These are phyloP conservation scores for Pica pica DNA, from an alignment of 2,113 vertebrate genomes.

Conservation along the genomic window DNA sequence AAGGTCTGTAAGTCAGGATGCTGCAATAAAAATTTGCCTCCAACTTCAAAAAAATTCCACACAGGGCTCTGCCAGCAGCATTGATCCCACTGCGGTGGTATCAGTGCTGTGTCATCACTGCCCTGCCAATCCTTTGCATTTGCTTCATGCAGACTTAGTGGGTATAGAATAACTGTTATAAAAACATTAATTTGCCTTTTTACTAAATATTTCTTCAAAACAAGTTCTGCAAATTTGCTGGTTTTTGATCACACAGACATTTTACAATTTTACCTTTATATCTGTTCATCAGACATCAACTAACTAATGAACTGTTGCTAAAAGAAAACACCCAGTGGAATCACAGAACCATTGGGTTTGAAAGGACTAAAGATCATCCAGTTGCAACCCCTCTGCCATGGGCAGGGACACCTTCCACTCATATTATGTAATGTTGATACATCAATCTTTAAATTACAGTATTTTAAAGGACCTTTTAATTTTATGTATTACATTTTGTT, in stretches of 20 bases:
- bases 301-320: neutral
- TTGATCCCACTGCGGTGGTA: slow-evolving; percentile 1
- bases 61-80: neutral
- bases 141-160: neutral
- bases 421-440: neutral
- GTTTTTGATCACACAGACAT: neutral
- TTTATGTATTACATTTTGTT: neutral
- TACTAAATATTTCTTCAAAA: neutral
- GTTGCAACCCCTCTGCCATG: neutral
- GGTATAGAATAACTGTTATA: neutral
- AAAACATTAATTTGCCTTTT: neutral
- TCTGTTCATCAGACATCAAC: neutral
- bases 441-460: neutral
- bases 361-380: neutral
- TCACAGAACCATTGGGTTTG: neutral
- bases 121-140: neutral
- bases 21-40: neutral
- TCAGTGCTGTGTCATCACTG: neutral
- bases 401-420: neutral
- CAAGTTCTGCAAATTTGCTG: neutral
- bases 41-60: neutral
- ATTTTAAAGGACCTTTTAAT: neutral
- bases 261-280: neutral
- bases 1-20: neutral
- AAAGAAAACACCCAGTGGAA: neutral